phyloP scores from a whole-genome alignment of 1,140 invertebrate species.

The Lepidurus arcticus region DNA sequence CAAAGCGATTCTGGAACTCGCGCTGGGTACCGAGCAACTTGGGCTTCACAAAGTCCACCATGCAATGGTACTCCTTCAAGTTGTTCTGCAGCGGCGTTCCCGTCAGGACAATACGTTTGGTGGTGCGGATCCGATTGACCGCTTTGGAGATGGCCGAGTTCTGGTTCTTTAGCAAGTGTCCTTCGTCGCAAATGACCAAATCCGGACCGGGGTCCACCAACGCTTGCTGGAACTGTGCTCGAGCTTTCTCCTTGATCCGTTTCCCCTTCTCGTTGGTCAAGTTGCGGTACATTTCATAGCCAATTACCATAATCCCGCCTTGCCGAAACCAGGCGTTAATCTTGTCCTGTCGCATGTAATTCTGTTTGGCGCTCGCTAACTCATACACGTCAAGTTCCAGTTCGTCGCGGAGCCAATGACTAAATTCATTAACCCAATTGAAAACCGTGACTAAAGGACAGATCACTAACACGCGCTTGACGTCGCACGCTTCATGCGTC shows the following conservation, averaged over 20 bases:
- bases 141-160: constrained; percentile 76
- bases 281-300: constrained; percentile 89
- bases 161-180: constrained; percentile 89
- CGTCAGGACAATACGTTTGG: constrained; percentile 79
- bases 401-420: constrained; percentile 67
- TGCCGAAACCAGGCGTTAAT: constrained; percentile 70
- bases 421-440: constrained; percentile 94
- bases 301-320: constrained; percentile 91
- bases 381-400: constrained; percentile 66
- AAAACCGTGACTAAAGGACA: constrained; percentile 89
- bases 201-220: constrained; percentile 83
- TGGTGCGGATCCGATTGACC: constrained; percentile 69
- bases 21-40: constrained; percentile 78
- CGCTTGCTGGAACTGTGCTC: constrained; percentile 49
- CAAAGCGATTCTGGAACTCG: constrained; percentile 87
- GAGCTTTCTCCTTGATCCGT: constrained; percentile 43
- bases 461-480: constrained; percentile 78
- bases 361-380: constrained; percentile 54
- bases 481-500: constrained; percentile 51
- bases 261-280: constrained; percentile 60
- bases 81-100: constrained; percentile 96
- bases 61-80: constrained; percentile 92
- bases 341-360: constrained; percentile 52
- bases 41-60: constrained; percentile 95
- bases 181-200: constrained; percentile 88